Base-by-base conservation (phyloP, 2,113 vertebrate species). In the Chaenogobius annularis region DNA sequence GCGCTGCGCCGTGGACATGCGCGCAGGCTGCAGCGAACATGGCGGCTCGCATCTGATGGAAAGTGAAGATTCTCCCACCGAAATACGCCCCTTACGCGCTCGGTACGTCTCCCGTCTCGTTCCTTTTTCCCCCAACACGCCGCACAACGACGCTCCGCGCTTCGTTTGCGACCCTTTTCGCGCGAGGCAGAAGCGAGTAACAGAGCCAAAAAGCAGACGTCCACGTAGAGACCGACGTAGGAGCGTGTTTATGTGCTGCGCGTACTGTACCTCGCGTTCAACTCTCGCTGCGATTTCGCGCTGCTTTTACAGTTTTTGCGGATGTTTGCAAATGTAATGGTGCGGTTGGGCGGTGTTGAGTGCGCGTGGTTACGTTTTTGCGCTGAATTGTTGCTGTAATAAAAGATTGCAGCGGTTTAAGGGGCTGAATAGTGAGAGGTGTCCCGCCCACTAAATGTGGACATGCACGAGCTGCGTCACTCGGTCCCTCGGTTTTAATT, bases 21-120 rank as follows among this genome's bases (percentile, higher is more conserved):
- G 92, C 93, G 90, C 84, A 89, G 55, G 80, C 83, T 89, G 89
- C 87, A 88, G 82, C 82, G 89, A 92, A 93, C 72, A 93, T 93
- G 93, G 93, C 93, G 92, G 89, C 91, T 82, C 84, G 86, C 86
- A 83, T 87, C 88, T 80, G 85, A 89, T 82, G 89, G 84, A 91
- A 87, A 92, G 87, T 89, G 81, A 89, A 83, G 85, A 77, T 72
- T 85, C 85, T 79, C 77, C 70, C 82, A 75, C 81, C 81, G 76
- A 86, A 84, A 88, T 73, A 80, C 58, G 74, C 75, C n/a, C 65
- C 54, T 73, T 55, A 69, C 35, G 88, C 87, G 91, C 90, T 93
- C 69, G 74, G 91, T 88, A 87, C 70, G 76, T 43, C 67, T 85
- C 77, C 12, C 71, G 69, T 73, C 72, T 88, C 63, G 10, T 77